These are phyloP conservation scores for Alsophila aescularia DNA, from an alignment of 2,888 invertebrate species.

Conservation along the genomic window DNA sequence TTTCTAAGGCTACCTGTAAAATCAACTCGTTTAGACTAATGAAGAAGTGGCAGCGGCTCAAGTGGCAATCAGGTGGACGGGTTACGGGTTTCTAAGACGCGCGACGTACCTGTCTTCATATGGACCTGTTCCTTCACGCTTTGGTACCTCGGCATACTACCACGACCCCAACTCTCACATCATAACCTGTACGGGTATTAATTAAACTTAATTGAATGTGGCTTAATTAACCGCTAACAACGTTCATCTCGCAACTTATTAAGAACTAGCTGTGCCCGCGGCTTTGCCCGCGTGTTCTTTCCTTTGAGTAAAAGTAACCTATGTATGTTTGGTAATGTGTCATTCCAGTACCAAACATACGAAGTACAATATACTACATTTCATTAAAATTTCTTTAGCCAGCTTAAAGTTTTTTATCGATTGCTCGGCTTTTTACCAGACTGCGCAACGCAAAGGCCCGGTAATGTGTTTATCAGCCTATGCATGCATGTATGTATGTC, in stretches of 20 bases:
- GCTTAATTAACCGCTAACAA: slow-evolving; percentile 44
- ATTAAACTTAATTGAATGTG: slow-evolving; percentile 48
- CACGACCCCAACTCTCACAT: slow-evolving; percentile 40
- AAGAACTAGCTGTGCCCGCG: no score
- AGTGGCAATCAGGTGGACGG: slow-evolving; percentile 55
- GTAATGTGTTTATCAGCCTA: no score
- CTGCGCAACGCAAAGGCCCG: no score
- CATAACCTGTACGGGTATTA: slow-evolving; percentile 50
- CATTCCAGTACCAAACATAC: no score
- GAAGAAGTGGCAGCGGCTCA: slow-evolving; percentile 48
- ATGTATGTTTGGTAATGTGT: no score
- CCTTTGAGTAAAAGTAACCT: no score
- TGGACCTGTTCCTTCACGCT: slow-evolving; percentile 57
- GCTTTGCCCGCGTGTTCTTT: no score
- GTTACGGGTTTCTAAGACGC: slow-evolving; percentile 47
- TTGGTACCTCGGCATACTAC: slow-evolving; percentile 40
- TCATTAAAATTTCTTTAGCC: no score
- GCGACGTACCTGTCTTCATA: slow-evolving; percentile 39
- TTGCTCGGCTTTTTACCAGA: no score
- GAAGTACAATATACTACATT: no score
- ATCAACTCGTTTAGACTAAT: slow-evolving; percentile 48
- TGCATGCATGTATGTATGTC: no score
- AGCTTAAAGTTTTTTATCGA: no score
- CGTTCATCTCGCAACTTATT: slow-evolving; percentile 41
- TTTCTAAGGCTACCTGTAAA: slow-evolving; percentile 36